These are phyloP conservation scores for Lymantria dispar DNA, from an alignment of 2,888 invertebrate genomes.

Conservation along the genomic window DNA sequence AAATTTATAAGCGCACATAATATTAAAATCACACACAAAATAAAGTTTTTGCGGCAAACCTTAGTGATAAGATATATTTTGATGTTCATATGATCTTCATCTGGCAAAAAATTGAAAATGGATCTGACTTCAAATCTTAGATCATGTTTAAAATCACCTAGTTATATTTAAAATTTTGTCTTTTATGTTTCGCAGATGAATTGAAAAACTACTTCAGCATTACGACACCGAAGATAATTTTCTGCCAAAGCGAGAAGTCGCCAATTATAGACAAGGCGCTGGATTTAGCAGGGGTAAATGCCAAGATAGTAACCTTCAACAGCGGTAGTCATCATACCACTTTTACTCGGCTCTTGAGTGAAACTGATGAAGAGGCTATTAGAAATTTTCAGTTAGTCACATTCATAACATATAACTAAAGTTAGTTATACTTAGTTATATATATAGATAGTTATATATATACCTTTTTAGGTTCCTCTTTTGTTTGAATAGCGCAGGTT, in stretches of 20 bases:
- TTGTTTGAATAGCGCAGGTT: too few species aligned
- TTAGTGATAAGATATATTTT: too few species aligned
- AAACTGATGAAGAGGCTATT: conserved; percentile 1
- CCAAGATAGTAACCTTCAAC: conserved; percentile 7
- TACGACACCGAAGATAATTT: conserved; percentile 16
- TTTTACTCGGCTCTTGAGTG: conserved; percentile 3
- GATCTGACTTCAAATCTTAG: too few species aligned
- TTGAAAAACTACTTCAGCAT: conserved; percentile 9
- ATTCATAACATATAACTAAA: too few species aligned
- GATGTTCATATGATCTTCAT: too few species aligned
- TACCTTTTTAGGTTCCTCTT: too few species aligned
- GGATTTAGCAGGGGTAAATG: not conserved
- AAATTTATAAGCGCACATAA: too few species aligned
- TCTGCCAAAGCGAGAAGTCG: conserved; percentile 15
- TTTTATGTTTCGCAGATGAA: conserved; percentile 10
- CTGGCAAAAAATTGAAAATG: too few species aligned
- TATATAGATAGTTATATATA: too few species aligned
- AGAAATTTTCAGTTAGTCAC: conserved; percentile 15
- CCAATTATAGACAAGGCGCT: conserved; percentile 11
- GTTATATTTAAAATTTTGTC: not conserved
- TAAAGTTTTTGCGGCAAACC: too few species aligned
- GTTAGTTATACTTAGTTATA: too few species aligned
- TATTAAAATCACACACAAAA: too few species aligned
- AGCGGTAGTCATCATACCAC: not conserved
- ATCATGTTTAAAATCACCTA: not conserved